Percentiles rank a stretch among this genome's conserved stretches.
These are phyloP conservation scores for Leptopilina boulardi DNA, from an alignment of 1,140 invertebrate species.

Conservation along the genomic window DNA sequence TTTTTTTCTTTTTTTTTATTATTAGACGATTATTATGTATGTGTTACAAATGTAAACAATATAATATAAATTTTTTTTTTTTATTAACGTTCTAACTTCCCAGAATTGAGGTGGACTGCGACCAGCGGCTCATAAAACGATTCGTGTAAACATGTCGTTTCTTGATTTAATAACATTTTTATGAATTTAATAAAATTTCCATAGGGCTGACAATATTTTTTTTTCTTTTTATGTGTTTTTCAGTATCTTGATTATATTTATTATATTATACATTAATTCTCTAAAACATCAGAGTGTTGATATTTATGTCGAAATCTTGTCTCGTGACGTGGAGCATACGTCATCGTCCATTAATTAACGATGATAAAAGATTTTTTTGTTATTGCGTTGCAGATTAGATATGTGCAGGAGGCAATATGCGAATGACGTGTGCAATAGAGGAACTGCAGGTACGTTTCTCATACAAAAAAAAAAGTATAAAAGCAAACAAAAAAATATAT, in stretches of 20 bases:
- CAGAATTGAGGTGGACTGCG: conserved; percentile 42
- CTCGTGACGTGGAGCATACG: conserved; percentile 62
- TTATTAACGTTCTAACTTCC: conserved; percentile 35
- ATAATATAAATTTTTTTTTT: too few relatives aligned
- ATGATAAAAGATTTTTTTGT: conserved; percentile 73
- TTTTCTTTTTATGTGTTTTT: conserved; percentile 32
- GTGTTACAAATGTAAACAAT: not conserved
- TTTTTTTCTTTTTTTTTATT: too few relatives aligned
- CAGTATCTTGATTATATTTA: too few relatives aligned
- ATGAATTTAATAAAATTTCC: not conserved
- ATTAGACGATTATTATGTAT: not conserved
- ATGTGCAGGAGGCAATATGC: conserved; percentile 97
- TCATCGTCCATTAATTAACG: conserved; percentile 50
- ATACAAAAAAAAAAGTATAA: conserved; percentile 53
- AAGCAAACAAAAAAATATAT: too few relatives aligned
- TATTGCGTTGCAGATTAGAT: conserved; percentile 92
- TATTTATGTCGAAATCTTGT: conserved; percentile 49
- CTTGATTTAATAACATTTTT: not conserved
- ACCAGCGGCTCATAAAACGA: conserved; percentile 36
- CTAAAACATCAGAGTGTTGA: too few relatives aligned
- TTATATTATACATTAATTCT: too few relatives aligned
- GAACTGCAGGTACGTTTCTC: conserved; percentile 92
- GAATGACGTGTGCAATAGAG: conserved; percentile 96
- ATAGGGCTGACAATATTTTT: conserved; percentile 38
- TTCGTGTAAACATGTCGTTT: conserved; percentile 14